These are phyloP conservation scores for Aradophagus sp. DNA, from an alignment of 1,140 invertebrate species.

Conservation along the genomic window DNA sequence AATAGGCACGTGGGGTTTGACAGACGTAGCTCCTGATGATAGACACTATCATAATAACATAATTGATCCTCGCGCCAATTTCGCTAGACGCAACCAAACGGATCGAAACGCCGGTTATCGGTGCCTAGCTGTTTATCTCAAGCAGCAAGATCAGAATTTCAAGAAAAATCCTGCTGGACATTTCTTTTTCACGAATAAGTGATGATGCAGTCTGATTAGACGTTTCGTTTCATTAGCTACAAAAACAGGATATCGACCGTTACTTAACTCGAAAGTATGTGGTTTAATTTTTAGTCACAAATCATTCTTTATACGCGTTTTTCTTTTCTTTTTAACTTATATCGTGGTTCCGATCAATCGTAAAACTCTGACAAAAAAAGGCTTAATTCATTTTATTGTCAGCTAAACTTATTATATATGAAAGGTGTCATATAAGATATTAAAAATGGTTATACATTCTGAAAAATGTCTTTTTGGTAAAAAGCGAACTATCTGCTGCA, in stretches of 20 bases:
- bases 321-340: too few relatives aligned
- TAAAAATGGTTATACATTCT: too few relatives aligned
- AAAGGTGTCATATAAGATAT: too few relatives aligned
- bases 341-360: too few relatives aligned
- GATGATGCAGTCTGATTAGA: conserved; percentile 22
- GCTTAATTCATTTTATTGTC: too few relatives aligned
- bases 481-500: too few relatives aligned
- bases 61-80: conserved; percentile 58
- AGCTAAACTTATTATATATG: too few relatives aligned
- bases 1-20: conserved; percentile 31
- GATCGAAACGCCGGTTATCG: conserved; percentile 10
- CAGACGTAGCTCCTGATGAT: conserved; percentile 24
- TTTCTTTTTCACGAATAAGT: conserved; percentile 8
- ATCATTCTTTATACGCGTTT: too few relatives aligned
- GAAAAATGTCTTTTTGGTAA: too few relatives aligned
- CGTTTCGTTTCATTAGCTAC: conserved; percentile 29
- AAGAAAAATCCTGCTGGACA: conserved; percentile 19
- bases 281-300: too few relatives aligned
- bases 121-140: conserved; percentile 3
- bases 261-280: too few relatives aligned
- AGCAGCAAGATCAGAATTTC: conserved; percentile 13
- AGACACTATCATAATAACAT: conserved; percentile 56
- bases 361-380: too few relatives aligned
- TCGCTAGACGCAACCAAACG: conserved; percentile 22
- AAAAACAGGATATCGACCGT: conserved; percentile 30